Conservation (phyloP, 1,140 invertebrate species). For the Drosophila leontia region DNA sequence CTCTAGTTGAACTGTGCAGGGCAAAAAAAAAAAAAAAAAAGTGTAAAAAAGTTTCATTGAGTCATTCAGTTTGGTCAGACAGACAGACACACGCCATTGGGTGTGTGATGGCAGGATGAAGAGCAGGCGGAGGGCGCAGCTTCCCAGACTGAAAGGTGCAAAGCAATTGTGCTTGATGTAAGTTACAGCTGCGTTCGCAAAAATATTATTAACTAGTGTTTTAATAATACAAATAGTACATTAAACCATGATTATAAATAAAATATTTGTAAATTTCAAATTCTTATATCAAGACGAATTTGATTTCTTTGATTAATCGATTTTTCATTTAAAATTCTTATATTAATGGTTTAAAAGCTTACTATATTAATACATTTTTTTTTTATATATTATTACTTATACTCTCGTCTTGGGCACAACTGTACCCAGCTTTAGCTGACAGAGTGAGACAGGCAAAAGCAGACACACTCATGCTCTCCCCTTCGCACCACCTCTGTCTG, state of each 20-base stretch:
- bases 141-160: constrained; percentile 62
- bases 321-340: too few species aligned
- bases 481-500: constrained; percentile 8
- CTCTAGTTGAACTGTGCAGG: constrained; percentile 40
- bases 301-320: too few species aligned
- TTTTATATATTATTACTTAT: too few species aligned
- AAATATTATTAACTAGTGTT: neutral
- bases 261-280: neutral
- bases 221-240: neutral
- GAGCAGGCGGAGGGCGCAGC: constrained; percentile 26
- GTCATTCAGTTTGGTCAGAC: constrained; percentile 41
- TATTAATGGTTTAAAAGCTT: too few species aligned
- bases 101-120: constrained; percentile 1
- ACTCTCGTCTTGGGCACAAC: neutral
- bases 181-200: neutral
- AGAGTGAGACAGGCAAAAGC: constrained; percentile 2
- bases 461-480: constrained; percentile 2
- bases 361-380: neutral
- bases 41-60: constrained; percentile 52
- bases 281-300: too few species aligned
- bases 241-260: neutral
- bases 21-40: neutral
- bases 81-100: constrained; percentile 26
- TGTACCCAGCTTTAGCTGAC: constrained; percentile 16
- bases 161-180: constrained; percentile 50